Evolutionary conservation across 2,113 vertebrate species (phyloP), one percentile per base, ranked within the genome.

Genomic region (Irena cyanogastra): DNA sequence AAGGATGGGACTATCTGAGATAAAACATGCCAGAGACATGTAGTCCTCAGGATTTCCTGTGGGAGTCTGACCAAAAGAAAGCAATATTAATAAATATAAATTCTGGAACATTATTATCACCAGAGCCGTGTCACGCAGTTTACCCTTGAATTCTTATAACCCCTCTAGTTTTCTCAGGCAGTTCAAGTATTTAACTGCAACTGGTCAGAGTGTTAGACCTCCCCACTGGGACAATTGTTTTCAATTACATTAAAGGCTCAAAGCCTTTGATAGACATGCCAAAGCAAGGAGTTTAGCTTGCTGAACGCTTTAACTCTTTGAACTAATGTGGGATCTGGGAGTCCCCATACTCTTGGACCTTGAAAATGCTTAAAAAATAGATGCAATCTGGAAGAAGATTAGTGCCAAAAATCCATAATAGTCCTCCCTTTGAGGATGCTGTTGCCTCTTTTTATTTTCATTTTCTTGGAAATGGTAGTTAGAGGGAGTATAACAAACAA

Each of bases 51-150:
- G 96, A 97, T 98, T 98, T 98, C 97, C 97, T 98, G 98, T 98
- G 98, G 98, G 97, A 98, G 98, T 98, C 97, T 96, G 97, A 97
- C 95, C 90, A 95, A 98, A 98, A 96, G 95, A 97, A 97, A 93
- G 96, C 97, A 97, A 98, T 98, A 98, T 98, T 98, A 98, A 98
- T 98, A 98, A 98, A 98, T 98, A 98, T 97, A 98, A 98, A 97
- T 97, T 97, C 95, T 98, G 97, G 97, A 98, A 97, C 96, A 95
- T 95, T 97, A 96, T 97, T 96, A 97, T 98, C 95, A 97, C 95
- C 91, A 97, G 95, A 95, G 97, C 86, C 5, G 33, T 94, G 95
- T 97, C 90, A 90, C 90, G 88, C 93, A 97, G 95, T 87, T 97
- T 94, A 96, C 94, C 96, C 97, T 97, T 97, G 96, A 97, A 97